Conservation (phyloP, 2,797 vertebrate species). For the Micromesistius poutassou region DNA sequence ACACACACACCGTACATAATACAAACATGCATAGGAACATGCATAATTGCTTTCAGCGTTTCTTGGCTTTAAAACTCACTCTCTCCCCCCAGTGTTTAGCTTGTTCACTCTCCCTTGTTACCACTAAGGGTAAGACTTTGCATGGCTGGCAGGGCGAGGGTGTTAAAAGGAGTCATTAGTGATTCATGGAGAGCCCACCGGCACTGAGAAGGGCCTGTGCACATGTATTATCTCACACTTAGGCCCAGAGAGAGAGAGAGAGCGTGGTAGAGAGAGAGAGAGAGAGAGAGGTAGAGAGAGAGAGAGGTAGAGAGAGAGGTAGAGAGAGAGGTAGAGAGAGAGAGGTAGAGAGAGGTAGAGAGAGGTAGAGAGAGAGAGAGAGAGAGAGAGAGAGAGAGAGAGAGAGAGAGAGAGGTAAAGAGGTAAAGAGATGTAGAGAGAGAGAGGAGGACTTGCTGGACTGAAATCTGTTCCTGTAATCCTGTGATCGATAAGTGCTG, state of each 20-base stretch:
- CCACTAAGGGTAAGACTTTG: too few species aligned
- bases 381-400: constrained; percentile 7
- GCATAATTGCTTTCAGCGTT: neutral
- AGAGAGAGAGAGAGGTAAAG: neutral
- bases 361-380: constrained; percentile 13
- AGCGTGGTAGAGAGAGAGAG: neutral
- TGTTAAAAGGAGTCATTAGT: constrained; percentile 21
- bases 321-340: neutral
- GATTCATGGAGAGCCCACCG: constrained; percentile 12
- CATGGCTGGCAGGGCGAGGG: neutral
- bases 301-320: neutral
- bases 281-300: neutral
- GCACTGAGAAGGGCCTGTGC: neutral
- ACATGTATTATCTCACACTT: constrained; percentile 18
- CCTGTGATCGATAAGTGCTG: too few species aligned
- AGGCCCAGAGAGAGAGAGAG: constrained; percentile 8
- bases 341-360: neutral
- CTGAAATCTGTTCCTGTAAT: too few species aligned
- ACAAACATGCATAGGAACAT: constrained; percentile 14
- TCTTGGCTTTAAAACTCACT: too few species aligned
- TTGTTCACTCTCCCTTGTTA: neutral
- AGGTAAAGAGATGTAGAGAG: neutral
- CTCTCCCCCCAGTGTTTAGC: neutral
- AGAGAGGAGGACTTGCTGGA: too few species aligned
- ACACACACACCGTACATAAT: too few species aligned